Percentiles rank a stretch among this genome's conserved stretches.
phyloP scores from a whole-genome alignment of 2,888 invertebrate genomes.

The Calliopum simillimum region DNA sequence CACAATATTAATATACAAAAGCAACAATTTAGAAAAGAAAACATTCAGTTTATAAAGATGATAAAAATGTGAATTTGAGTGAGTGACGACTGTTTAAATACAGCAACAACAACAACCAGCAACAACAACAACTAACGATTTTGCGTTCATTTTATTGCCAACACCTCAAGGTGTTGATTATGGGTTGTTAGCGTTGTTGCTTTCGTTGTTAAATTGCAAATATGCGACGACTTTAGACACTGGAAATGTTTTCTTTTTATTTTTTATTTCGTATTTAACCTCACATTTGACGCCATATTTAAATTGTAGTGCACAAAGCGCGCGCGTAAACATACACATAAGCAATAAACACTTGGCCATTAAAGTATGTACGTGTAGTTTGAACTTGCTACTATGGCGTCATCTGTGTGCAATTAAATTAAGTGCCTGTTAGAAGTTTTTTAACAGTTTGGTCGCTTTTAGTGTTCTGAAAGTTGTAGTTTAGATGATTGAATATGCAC shows the following conservation, averaged over 20 bases:
- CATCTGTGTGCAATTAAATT: constrained; percentile 7
- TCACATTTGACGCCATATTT: constrained; percentile 15
- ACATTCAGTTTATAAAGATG: too few relatives aligned
- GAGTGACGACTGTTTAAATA: too few relatives aligned
- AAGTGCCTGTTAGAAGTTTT: background rate
- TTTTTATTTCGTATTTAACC: background rate
- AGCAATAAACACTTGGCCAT: background rate
- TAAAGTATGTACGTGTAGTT: background rate
- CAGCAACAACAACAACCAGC: too few relatives aligned
- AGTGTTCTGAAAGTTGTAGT: too few relatives aligned
- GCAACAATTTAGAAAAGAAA: too few relatives aligned
- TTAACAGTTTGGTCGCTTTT: background rate
- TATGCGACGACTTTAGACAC: constrained; percentile 7
- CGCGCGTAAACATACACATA: background rate
- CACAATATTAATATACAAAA: too few relatives aligned
- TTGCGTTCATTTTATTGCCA: too few relatives aligned
- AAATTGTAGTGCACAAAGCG: background rate
- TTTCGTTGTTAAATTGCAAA: background rate
- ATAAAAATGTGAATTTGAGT: too few relatives aligned
- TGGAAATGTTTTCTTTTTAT: background rate
- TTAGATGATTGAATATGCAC: too few relatives aligned
- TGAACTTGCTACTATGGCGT: background rate
- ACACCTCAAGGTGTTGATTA: background rate
- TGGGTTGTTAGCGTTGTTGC: background rate
- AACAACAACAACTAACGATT: too few relatives aligned